phyloP scores from a whole-genome alignment of 2,113 vertebrate species.

The Phodopus roborovskii region DNA sequence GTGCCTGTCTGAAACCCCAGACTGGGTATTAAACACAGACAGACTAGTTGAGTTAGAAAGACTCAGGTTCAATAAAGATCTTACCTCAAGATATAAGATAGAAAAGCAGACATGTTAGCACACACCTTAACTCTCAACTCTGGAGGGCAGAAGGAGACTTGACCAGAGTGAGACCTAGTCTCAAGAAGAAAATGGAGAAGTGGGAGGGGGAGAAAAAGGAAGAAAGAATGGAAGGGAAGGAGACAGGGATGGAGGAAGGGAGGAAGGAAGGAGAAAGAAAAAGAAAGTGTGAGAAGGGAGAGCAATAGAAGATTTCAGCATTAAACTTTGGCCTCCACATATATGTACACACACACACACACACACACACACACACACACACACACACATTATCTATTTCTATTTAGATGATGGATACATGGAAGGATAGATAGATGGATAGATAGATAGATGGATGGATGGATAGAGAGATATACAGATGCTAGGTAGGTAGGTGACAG shows the following conservation, averaged over 20 bases:
- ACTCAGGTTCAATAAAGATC: not conserved
- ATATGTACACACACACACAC: not conserved
- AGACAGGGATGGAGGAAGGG: accelerated
- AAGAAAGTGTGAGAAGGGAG: not conserved
- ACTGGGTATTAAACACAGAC: not conserved
- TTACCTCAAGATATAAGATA: not conserved
- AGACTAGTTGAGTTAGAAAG: not conserved
- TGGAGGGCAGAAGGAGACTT: too few relatives aligned
- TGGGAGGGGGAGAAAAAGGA: too few relatives aligned
- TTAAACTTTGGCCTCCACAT: not conserved
- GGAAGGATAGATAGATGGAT: not conserved
- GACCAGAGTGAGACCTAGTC: not conserved
- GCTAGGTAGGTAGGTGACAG: not conserved
- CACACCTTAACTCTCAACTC: not conserved
- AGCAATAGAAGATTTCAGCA: not conserved
- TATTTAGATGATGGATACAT: not conserved
- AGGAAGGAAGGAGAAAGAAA: too few relatives aligned
- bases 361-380: too few relatives aligned
- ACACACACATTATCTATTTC: not conserved
- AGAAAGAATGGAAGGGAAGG: not conserved
- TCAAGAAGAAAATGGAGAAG: not conserved
- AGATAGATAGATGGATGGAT: not conserved
- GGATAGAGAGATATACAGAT: not conserved
- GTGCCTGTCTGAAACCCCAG: not conserved
- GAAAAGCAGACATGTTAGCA: too few relatives aligned